These are phyloP conservation scores for Eufriesea mexicana DNA, from an alignment of 1,140 invertebrate species.

Conservation along the genomic window DNA sequence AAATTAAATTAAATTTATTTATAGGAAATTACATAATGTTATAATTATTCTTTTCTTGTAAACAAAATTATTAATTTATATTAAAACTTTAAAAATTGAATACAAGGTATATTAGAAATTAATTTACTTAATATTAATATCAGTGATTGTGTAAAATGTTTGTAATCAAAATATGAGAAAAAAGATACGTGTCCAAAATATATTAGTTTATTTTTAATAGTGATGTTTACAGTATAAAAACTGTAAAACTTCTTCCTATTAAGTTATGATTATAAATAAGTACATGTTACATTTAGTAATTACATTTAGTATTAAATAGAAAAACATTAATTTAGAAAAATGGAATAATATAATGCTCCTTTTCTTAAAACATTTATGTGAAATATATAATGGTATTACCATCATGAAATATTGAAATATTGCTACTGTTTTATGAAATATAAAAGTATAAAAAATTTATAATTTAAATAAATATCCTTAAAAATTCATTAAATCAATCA, in stretches of 20 bases:
- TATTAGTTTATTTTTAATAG: neutral
- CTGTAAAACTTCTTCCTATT: neutral
- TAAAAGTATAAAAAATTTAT: constrained; percentile 20
- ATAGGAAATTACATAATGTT: neutral
- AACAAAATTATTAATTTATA: neutral
- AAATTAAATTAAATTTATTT: neutral
- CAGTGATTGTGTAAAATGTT: neutral
- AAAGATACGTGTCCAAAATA: neutral
- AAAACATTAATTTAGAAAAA: too few relatives aligned
- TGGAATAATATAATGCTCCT: too few relatives aligned
- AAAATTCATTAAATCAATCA: neutral
- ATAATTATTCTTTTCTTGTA: neutral
- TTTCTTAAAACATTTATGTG: too few relatives aligned
- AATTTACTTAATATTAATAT: too few relatives aligned
- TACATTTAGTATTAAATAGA: neutral
- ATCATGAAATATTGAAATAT: neutral
- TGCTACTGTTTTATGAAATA: neutral
- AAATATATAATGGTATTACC: constrained; percentile 5
- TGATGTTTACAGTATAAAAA: neutral
- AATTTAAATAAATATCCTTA: constrained; percentile 27
- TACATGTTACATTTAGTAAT: neutral
- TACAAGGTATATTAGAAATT: neutral
- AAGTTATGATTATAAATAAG: constrained; percentile 10
- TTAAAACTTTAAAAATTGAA: neutral
- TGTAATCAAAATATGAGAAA: neutral